Evolutionary conservation across 2,113 vertebrate genomes (phyloP).

Genomic region (Micronycteris hirsuta): DNA sequence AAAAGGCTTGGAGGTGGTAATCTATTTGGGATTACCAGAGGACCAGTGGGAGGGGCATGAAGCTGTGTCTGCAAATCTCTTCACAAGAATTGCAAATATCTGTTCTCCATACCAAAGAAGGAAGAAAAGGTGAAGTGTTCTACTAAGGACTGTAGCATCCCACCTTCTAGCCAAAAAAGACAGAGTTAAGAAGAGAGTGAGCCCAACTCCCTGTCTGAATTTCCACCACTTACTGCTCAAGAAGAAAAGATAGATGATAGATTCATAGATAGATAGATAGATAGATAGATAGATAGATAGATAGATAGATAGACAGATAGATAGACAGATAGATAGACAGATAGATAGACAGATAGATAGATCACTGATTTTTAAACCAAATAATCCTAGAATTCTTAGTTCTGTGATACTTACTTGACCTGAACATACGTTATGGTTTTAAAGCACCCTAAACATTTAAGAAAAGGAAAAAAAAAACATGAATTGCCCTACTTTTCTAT

Average conservation of each 20-base stretch:
- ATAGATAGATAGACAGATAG: not conserved
- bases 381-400: conserved; percentile 25
- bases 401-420: not conserved
- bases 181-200: not conserved
- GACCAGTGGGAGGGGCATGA: not conserved
- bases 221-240: not conserved
- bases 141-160: not conserved
- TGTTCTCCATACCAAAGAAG: not conserved
- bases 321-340: not conserved
- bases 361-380: not conserved
- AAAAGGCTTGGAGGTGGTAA: not conserved
- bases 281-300: not conserved
- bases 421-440: not conserved
- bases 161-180: not conserved
- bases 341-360: not conserved
- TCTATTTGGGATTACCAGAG: not conserved
- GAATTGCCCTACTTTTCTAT: not conserved
- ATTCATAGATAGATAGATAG: too few relatives aligned
- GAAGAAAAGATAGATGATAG: not conserved
- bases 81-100: not conserved
- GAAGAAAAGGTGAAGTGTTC: not conserved
- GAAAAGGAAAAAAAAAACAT: not conserved
- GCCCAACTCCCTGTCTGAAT: not conserved
- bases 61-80: not conserved
- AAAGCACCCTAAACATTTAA: not conserved